A percentile compares a stretch with the other conserved stretches of the same genome.
Conservation (phyloP, 2,888 invertebrate genomes). For the Mimas tiliae region DNA sequence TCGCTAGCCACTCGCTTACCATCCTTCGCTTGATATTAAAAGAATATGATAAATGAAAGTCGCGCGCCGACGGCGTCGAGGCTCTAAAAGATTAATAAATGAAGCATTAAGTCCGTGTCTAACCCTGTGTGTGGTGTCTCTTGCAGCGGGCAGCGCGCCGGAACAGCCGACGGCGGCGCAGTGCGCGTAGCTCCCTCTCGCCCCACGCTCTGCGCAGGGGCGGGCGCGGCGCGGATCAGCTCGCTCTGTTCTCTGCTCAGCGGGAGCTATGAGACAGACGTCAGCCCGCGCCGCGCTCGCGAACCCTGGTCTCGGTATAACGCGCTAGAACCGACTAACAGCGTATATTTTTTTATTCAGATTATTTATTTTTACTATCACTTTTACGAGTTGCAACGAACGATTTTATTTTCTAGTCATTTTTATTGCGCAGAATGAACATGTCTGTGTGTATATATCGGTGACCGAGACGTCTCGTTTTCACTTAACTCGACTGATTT, state of each 20-base stretch:
- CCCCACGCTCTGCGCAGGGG: conserved; percentile 46
- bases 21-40: conserved; percentile 76
- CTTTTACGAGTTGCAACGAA: conserved; percentile 63
- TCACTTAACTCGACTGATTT: conserved; percentile 82
- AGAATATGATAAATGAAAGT: conserved; percentile 60
- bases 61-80: conserved; percentile 56
- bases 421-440: conserved; percentile 60
- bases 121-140: conserved; percentile 85
- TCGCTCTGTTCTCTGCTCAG: conserved; percentile 32
- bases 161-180: conserved; percentile 84
- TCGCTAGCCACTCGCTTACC: conserved; percentile 69
- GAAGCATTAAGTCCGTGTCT: conserved; percentile 77
- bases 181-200: conserved; percentile 79
- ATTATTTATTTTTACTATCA: conserved; percentile 64
- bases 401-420: conserved; percentile 68
- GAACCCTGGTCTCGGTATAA: conserved; percentile 83
- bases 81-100: conserved; percentile 56
- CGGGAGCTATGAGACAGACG: too few relatives aligned
- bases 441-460: conserved; percentile 58
- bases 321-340: conserved; percentile 71
- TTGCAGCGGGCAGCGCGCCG: conserved; percentile 84
- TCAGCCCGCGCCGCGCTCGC: conserved; percentile 63
- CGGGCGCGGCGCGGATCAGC: conserved; percentile 53
- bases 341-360: conserved; percentile 73
- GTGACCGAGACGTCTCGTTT: conserved; percentile 75